Evolutionary conservation across 1,140 invertebrate species (phyloP).

Genomic region (Polypedilum pembai): DNA sequence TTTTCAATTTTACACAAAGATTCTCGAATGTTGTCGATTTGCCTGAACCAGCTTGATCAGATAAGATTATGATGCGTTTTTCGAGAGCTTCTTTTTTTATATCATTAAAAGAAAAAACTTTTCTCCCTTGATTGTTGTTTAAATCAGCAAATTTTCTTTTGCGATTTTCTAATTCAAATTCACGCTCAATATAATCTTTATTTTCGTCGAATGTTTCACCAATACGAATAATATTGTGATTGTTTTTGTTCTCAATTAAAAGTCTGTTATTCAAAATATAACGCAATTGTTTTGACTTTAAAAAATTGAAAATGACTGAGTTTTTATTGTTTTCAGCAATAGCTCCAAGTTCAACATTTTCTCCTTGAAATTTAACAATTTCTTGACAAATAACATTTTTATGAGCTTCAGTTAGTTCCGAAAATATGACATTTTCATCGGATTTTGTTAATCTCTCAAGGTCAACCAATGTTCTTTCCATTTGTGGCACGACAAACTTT

Average conservation of each 20-base stretch:
- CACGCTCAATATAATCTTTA: background rate
- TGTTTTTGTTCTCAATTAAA: no score
- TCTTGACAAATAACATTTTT: background rate
- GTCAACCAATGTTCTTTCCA: background rate
- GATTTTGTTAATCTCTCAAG: background rate
- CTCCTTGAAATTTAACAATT: background rate
- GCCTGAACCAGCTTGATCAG: background rate
- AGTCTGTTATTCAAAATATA: background rate
- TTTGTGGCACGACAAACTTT: background rate
- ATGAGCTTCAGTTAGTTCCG: background rate
- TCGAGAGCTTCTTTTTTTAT: background rate
- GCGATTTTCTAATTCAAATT: background rate
- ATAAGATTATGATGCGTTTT: background rate
- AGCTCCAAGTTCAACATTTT: background rate
- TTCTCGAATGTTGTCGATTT: background rate
- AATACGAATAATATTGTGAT: background rate
- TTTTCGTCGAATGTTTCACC: background rate
- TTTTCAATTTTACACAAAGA: background rate
- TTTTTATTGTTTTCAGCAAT: background rate
- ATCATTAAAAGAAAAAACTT: background rate
- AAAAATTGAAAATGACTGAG: background rate
- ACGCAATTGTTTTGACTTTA: background rate
- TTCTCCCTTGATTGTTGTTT: background rate
- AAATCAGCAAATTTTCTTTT: background rate
- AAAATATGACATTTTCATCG: background rate